Conservation (phyloP, 2,888 invertebrate genomes). For the Lissonota sp. region DNA sequence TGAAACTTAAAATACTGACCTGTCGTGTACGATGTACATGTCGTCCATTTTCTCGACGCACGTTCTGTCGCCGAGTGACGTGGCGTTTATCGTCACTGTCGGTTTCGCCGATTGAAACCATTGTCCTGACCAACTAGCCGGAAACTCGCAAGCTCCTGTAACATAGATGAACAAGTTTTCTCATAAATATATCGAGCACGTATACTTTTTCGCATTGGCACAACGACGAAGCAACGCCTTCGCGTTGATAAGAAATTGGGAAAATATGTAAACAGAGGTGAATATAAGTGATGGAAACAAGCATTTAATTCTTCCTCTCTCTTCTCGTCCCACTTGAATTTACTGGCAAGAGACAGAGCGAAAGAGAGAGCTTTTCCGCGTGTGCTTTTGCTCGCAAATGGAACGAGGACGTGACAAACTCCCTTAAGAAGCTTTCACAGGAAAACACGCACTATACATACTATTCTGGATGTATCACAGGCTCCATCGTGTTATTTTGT, state of each 20-base stretch:
- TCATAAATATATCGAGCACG: constrained; percentile 62
- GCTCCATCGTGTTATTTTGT: background rate
- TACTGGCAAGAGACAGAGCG: constrained; percentile 10
- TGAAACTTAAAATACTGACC: constrained; percentile 70
- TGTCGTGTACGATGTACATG: constrained; percentile 84
- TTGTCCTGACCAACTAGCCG: constrained; percentile 88
- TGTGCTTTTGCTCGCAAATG: constrained; percentile 33
- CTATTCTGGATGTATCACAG: constrained; percentile 15
- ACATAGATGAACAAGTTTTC: constrained; percentile 70
- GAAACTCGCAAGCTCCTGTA: constrained; percentile 89
- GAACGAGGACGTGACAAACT: constrained; percentile 67
- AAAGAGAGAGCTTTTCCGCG: constrained; percentile 22
- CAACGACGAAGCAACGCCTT: background rate
- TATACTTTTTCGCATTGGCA: constrained; percentile 17
- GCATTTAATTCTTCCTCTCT: constrained; percentile 50
- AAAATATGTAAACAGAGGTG: background rate
- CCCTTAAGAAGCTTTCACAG: constrained; percentile 62
- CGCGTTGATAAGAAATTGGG: background rate
- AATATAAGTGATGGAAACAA: background rate
- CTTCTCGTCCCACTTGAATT: constrained; percentile 50
- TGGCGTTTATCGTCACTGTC: constrained; percentile 80
- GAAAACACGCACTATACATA: constrained; percentile 54
- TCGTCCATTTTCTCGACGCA: constrained; percentile 89
- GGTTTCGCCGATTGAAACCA: constrained; percentile 91
- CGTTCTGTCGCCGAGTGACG: constrained; percentile 86